Conservation (phyloP, 2,888 invertebrate genomes). For the Diadromus collaris region DNA sequence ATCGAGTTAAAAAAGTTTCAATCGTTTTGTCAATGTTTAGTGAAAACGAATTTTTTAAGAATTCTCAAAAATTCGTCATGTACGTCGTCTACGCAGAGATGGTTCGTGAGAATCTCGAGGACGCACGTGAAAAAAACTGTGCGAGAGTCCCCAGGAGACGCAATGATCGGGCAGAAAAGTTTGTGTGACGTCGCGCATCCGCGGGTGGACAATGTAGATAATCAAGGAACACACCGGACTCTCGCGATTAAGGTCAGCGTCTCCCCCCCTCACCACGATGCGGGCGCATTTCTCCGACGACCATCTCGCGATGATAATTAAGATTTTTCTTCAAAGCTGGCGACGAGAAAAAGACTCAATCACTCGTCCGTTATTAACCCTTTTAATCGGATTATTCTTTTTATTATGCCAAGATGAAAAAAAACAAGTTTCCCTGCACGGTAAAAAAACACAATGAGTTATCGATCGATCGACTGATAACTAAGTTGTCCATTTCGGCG, state of each 20-base stretch:
- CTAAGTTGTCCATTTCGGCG: neutral
- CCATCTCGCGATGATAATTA: conserved; percentile 41
- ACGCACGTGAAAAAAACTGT: conserved; percentile 16
- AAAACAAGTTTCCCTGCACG: neutral
- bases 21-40: neutral
- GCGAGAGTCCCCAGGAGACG: conserved; percentile 35
- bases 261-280: conserved; percentile 41
- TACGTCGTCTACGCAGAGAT: neutral
- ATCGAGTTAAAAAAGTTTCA: neutral
- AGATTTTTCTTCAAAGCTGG: conserved; percentile 42
- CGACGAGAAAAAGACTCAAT: conserved; percentile 25
- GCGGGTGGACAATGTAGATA: conserved; percentile 65
- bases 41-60: neutral
- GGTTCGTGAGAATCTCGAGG: conserved; percentile 45
- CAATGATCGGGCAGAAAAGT: conserved; percentile 62
- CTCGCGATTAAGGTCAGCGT: conserved; percentile 55
- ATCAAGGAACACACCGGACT: conserved; percentile 61
- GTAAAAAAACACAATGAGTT: neutral
- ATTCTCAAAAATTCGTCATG: neutral
- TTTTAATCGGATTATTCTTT: neutral
- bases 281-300: conserved; percentile 38
- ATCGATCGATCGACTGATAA: neutral
- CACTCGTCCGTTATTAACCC: neutral
- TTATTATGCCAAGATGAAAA: neutral
- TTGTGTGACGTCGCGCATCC: conserved; percentile 55